Percentiles rank a stretch among this genome's conserved stretches.
phyloP scores from a whole-genome alignment of 2,888 invertebrate species.

The Drosophila macrospina region DNA sequence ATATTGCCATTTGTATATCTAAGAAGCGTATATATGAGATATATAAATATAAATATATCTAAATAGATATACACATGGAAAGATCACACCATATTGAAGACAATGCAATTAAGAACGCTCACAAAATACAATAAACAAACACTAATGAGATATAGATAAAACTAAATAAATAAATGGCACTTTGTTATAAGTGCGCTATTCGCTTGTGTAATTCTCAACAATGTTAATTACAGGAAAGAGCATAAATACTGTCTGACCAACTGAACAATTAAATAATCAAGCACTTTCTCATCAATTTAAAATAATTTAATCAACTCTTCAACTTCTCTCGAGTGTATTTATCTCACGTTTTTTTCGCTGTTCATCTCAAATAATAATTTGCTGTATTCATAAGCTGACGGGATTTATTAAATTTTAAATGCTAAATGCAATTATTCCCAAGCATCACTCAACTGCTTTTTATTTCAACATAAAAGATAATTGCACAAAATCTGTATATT shows the following conservation, averaged over 20 bases:
- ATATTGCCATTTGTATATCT: constrained; percentile 39
- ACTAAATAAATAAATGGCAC: constrained; percentile 20
- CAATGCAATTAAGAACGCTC: constrained; percentile 38
- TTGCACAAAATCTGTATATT: no score
- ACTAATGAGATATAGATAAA: constrained; percentile 34
- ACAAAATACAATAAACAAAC: constrained; percentile 42
- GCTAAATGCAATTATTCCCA: no score
- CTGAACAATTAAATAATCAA: background rate
- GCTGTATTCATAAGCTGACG: no score
- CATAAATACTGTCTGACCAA: background rate
- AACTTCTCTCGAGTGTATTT: no score
- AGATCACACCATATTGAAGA: constrained; percentile 33
- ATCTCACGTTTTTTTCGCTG: no score
- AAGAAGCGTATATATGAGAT: constrained; percentile 34
- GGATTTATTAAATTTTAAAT: no score
- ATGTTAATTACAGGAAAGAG: constrained; percentile 1
- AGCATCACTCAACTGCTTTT: no score
- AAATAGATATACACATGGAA: constrained; percentile 19
- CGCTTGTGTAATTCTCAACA: constrained; percentile 30
- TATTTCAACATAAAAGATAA: no score
- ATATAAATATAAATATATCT: constrained; percentile 33
- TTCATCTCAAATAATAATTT: no score
- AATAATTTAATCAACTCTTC: no score
- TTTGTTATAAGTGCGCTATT: constrained; percentile 42
- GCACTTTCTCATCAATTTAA: background rate